These are phyloP conservation scores for Corythaixoides concolor DNA, from an alignment of 2,113 vertebrate genomes.

Conservation along the genomic window DNA sequence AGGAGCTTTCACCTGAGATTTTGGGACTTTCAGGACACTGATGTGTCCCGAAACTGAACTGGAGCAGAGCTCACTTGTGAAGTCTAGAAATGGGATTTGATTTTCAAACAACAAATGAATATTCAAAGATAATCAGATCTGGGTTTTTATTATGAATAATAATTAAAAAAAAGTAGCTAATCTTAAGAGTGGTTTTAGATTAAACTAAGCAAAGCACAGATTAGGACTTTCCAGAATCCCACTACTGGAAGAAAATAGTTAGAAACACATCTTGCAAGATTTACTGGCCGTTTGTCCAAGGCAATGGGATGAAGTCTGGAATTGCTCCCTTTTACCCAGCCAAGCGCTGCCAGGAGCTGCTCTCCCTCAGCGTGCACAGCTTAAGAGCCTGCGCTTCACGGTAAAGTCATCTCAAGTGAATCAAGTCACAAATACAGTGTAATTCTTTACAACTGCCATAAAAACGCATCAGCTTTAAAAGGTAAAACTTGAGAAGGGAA, in stretches of 20 bases:
- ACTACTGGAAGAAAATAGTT: not conserved
- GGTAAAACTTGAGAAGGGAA: not conserved
- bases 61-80: not conserved
- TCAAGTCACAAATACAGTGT: not conserved
- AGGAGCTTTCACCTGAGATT: not conserved
- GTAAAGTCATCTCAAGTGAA: not conserved
- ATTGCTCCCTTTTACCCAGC: not conserved
- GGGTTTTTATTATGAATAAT: not conserved
- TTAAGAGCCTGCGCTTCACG: not conserved
- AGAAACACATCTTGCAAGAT: not conserved
- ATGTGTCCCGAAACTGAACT: not conserved
- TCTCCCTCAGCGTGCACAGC: not conserved
- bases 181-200: not conserved
- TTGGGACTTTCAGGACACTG: not conserved
- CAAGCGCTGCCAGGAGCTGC: not conserved
- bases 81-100: not conserved
- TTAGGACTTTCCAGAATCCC: not conserved
- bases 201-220: not conserved
- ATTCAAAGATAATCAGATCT: not conserved
- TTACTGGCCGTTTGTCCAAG: not conserved
- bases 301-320: not conserved
- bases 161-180: not conserved
- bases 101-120: not conserved
- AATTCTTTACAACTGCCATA: conserved; percentile 35
- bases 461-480: not conserved